A percentile compares a stretch with the other conserved stretches of the same genome.
Conservation (phyloP, 2,888 invertebrate species). For the Tanypteryx hageni region DNA sequence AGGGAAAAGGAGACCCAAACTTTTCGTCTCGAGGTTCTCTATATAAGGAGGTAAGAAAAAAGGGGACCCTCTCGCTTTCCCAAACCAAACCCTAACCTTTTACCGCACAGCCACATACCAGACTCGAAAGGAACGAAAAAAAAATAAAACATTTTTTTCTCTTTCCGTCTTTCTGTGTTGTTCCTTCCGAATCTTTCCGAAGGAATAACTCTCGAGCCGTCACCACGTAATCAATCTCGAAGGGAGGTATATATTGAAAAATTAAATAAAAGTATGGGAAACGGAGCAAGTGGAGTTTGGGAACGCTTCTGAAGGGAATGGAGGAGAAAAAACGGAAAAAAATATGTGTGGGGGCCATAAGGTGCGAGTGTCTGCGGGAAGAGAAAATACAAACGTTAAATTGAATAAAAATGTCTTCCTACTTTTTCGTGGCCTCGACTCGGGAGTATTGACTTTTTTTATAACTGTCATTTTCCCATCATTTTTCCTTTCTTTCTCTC, state of each 20-base stretch:
- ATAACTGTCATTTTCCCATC: no score
- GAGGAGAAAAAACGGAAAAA: background rate
- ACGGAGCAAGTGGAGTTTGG: background rate
- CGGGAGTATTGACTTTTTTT: no score
- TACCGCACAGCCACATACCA: background rate
- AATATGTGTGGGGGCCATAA: background rate
- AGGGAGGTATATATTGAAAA: constrained; percentile 24
- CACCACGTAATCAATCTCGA: constrained; percentile 39
- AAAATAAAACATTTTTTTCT: no score
- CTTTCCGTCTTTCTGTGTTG: no score
- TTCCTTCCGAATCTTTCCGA: background rate
- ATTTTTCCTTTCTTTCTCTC: no score
- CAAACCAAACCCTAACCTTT: background rate
- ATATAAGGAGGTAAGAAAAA: background rate
- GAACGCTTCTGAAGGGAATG: background rate
- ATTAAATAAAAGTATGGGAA: background rate
- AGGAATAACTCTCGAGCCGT: constrained; percentile 5
- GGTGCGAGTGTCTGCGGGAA: background rate
- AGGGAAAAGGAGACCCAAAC: background rate
- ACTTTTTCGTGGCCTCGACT: no score
- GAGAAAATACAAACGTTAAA: background rate
- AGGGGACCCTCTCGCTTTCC: background rate
- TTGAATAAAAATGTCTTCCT: background rate
- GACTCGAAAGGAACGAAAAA: no score
- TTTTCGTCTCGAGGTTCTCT: background rate